phyloP scores from a whole-genome alignment of 2,113 vertebrate species.

The Lampris megalopsis region DNA sequence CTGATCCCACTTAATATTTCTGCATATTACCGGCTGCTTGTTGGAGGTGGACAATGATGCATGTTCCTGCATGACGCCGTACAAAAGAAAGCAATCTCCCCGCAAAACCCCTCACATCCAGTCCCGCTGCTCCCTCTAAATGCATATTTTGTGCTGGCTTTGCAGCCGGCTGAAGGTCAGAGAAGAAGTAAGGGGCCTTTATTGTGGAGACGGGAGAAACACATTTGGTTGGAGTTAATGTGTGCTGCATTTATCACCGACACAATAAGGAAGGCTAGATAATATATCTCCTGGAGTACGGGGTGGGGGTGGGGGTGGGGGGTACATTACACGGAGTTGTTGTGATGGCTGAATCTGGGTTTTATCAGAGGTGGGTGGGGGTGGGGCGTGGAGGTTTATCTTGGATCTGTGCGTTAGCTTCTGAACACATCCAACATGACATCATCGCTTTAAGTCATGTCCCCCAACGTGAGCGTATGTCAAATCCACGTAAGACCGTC shows the following conservation, averaged over 20 bases:
- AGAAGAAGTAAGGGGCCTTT: conserved; percentile 73
- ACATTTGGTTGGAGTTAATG: conserved; percentile 74
- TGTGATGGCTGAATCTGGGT: conserved; percentile 64
- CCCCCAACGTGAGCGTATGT: conserved; percentile 25
- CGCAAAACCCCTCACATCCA: conserved; percentile 62
- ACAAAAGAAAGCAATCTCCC: conserved; percentile 84
- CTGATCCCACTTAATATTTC: conserved; percentile 85
- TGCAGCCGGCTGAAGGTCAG: conserved; percentile 85
- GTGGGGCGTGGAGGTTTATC: conserved; percentile 65
- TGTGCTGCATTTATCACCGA: conserved; percentile 79
- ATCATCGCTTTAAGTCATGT: conserved; percentile 62
- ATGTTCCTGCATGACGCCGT: conserved; percentile 75
- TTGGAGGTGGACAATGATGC: conserved; percentile 85
- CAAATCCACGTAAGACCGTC: conserved; percentile 53
- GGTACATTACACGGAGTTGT: conserved; percentile 63
- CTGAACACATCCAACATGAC: conserved; percentile 57
- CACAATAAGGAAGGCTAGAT: conserved; percentile 75
- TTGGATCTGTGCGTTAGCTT: conserved; percentile 59
- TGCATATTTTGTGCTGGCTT: conserved; percentile 87
- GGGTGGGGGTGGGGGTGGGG: conserved; percentile 10
- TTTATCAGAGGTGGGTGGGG: conserved; percentile 50
- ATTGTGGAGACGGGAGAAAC: conserved; percentile 78
- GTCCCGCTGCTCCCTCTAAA: conserved; percentile 80
- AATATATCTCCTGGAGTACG: conserved; percentile 72
- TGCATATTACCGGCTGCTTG: conserved; percentile 81